These are phyloP conservation scores for Strigops habroptila DNA, from an alignment of 2,113 vertebrate genomes.

Conservation along the genomic window DNA sequence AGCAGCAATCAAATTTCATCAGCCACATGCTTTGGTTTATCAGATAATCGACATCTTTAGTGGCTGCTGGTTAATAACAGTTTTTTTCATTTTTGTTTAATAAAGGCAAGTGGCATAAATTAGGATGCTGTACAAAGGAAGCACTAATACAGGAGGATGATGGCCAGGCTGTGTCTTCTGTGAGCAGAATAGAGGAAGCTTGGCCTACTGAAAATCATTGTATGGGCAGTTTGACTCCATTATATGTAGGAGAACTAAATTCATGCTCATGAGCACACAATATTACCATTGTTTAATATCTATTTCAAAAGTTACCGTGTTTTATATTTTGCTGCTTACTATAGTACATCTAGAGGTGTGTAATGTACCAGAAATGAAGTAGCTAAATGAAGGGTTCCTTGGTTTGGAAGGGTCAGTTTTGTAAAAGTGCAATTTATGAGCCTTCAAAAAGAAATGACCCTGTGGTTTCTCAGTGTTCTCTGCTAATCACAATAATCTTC, in stretches of 20 bases:
- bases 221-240: background rate
- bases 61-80: background rate
- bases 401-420: background rate
- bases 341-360: background rate
- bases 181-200: background rate
- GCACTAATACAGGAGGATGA: background rate
- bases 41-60: background rate
- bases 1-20: background rate
- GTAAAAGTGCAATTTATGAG: background rate
- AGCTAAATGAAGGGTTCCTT: background rate
- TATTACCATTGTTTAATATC: background rate
- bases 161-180: background rate
- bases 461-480: background rate
- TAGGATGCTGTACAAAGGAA: background rate
- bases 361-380: background rate
- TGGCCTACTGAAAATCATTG: background rate
- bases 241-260: background rate
- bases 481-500: background rate
- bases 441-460: background rate
- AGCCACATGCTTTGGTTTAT: background rate
- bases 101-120: background rate
- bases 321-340: background rate
- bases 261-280: background rate
- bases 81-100: background rate
- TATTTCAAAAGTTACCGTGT: background rate